Evolutionary conservation across 2,888 invertebrate species (phyloP).

Genomic region (Ecliptopera silaceata): DNA sequence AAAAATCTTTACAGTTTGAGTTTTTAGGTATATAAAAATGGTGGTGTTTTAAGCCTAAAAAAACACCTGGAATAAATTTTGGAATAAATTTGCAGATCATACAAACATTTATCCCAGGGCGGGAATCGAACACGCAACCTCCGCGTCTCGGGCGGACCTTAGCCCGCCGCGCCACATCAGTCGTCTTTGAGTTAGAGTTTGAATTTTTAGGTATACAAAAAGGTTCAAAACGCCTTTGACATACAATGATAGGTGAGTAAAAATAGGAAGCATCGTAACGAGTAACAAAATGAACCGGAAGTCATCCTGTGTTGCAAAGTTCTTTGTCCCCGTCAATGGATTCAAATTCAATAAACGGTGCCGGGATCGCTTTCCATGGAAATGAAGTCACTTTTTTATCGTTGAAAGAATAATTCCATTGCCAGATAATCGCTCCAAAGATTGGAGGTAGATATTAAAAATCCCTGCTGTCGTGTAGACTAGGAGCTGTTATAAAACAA

Average conservation of each 20-base stretch:
- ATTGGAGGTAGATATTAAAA: conserved; percentile 60
- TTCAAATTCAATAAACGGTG: conserved; percentile 75
- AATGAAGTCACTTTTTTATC: conserved; percentile 60
- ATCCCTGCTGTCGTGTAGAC: conserved; percentile 32
- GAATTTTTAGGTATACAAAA: no score
- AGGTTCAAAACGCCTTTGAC: no score
- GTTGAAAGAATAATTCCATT: conserved; percentile 59
- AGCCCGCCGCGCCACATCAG: no score
- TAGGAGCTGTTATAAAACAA: conserved; percentile 4
- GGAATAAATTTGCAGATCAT: no score
- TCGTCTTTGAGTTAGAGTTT: no score
- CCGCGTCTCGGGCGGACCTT: no score
- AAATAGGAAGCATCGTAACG: not conserved
- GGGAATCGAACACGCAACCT: no score
- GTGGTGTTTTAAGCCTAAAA: no score
- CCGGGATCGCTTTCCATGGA: conserved; percentile 66
- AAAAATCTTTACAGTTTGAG: no score
- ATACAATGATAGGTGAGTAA: not conserved
- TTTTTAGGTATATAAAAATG: no score
- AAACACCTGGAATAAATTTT: no score
- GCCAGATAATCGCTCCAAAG: conserved; percentile 51
- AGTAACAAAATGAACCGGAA: conserved; percentile 31
- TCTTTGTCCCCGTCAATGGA: conserved; percentile 61
- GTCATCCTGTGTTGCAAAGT: conserved; percentile 43
- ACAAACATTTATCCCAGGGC: no score